Evolutionary conservation across 2,113 vertebrate genomes (phyloP).

Genomic region (Megaptera novaeangliae): DNA sequence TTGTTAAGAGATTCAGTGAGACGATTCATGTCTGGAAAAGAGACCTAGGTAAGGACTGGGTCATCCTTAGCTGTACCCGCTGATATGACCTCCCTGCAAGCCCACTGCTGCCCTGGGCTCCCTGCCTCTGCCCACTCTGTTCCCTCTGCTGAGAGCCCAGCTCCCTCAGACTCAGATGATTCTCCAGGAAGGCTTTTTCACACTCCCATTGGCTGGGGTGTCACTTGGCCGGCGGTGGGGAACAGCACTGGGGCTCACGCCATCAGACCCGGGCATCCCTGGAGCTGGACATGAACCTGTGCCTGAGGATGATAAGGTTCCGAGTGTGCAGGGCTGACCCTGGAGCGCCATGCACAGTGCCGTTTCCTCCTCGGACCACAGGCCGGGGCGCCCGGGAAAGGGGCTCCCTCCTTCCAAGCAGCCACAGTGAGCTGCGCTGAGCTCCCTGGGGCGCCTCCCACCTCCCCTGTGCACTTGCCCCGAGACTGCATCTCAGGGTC

Average conservation of each 20-base stretch:
- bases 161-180: too few species aligned
- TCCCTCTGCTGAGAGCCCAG: too few species aligned
- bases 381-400: too few species aligned
- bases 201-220: background rate
- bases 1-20: background rate
- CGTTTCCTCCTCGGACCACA: too few species aligned
- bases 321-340: background rate
- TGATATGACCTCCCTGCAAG: background rate
- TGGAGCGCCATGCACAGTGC: background rate
- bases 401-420: background rate
- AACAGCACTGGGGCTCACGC: background rate
- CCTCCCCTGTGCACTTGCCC: background rate
- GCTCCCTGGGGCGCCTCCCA: background rate
- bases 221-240: background rate
- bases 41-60: background rate
- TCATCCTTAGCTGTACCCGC: background rate
- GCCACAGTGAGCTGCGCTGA: background rate
- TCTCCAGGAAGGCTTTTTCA: background rate
- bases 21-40: background rate
- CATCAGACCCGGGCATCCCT: background rate
- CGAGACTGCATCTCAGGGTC: background rate
- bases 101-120: too few species aligned
- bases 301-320: background rate
- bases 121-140: too few species aligned
- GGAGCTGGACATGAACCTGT: background rate